Percentiles rank a stretch among this genome's conserved stretches.
phyloP scores from a whole-genome alignment of 2,797 vertebrate genomes.

The Mergus octosetaceus region DNA sequence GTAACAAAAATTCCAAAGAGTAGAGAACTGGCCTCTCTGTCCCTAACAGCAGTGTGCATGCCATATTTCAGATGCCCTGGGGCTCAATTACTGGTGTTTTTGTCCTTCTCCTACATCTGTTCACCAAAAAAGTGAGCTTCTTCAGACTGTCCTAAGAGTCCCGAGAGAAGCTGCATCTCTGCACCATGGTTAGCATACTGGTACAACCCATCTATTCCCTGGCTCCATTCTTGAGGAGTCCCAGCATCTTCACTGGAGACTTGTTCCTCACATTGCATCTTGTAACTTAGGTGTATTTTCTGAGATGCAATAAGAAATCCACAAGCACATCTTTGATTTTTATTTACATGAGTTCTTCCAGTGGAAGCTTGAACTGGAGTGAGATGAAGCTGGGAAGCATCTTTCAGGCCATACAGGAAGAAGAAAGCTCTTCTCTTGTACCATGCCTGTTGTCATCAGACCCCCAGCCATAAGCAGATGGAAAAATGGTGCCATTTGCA shows the following conservation, averaged over 20 bases:
- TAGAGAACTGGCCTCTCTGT: neutral
- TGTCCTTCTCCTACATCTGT: neutral
- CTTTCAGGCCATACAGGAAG: neutral
- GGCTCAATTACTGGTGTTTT: neutral
- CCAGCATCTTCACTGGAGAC: neutral
- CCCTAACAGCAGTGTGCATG: rapidly evolving
- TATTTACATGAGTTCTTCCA: neutral
- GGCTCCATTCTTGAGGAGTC: neutral
- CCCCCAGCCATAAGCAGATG: neutral
- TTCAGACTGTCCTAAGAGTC: neutral
- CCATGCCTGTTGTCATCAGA: neutral
- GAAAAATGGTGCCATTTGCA: neutral
- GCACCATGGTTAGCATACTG: rapidly evolving
- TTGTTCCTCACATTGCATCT: neutral
- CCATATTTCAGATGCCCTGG: rapidly evolving
- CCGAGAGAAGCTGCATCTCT: neutral
- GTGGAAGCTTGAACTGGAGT: neutral
- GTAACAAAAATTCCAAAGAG: neutral
- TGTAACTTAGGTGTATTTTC: neutral
- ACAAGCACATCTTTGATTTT: neutral
- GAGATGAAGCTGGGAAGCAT: neutral
- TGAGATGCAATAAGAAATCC: neutral
- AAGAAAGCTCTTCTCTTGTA: neutral
- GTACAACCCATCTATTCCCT: neutral
- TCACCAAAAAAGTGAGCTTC: neutral